These are phyloP conservation scores for Dicentrarchus labrax DNA, from an alignment of 2,113 vertebrate genomes.

Conservation along the genomic window DNA sequence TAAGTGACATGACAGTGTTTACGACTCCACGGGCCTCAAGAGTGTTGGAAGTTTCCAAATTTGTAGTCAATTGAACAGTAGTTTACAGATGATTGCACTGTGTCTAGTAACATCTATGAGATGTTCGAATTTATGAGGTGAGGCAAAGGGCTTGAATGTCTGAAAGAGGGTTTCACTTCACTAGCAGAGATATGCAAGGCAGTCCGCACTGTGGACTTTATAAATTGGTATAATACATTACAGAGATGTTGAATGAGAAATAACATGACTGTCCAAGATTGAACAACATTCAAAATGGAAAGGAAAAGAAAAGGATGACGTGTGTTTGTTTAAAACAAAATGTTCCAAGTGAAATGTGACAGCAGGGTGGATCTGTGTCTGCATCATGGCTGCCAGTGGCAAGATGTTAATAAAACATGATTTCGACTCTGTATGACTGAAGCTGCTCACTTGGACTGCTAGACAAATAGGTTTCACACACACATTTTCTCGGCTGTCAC, in stretches of 20 bases:
- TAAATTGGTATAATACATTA: constrained; percentile 66
- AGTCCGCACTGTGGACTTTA: constrained; percentile 35
- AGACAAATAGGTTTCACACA: constrained; percentile 50
- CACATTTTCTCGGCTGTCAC: constrained; percentile 38
- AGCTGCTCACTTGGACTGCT: constrained; percentile 64
- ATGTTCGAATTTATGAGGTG: constrained; percentile 48
- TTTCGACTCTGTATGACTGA: constrained; percentile 70
- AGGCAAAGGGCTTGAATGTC: constrained; percentile 29
- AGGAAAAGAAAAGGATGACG: constrained; percentile 59
- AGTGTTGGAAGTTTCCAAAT: constrained; percentile 57
- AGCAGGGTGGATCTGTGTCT: constrained; percentile 75
- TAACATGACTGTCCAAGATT: constrained; percentile 67
- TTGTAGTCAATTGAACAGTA: constrained; percentile 60
- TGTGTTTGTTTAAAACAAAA: constrained; percentile 76
- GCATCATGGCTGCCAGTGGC: constrained; percentile 78
- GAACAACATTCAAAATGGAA: constrained; percentile 67
- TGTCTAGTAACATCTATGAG: constrained; percentile 40
- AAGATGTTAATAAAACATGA: constrained; percentile 82
- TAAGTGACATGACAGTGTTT: constrained; percentile 67
- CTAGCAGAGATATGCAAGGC: constrained; percentile 1
- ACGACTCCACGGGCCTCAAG: constrained; percentile 55
- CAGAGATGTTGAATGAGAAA: constrained; percentile 75
- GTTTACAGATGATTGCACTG: constrained; percentile 65
- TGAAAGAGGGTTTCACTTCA: neutral
- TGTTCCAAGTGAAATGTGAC: constrained; percentile 79